Base-by-base conservation (phyloP, 2,797 vertebrate species). In the Tapirus indicus region DNA sequence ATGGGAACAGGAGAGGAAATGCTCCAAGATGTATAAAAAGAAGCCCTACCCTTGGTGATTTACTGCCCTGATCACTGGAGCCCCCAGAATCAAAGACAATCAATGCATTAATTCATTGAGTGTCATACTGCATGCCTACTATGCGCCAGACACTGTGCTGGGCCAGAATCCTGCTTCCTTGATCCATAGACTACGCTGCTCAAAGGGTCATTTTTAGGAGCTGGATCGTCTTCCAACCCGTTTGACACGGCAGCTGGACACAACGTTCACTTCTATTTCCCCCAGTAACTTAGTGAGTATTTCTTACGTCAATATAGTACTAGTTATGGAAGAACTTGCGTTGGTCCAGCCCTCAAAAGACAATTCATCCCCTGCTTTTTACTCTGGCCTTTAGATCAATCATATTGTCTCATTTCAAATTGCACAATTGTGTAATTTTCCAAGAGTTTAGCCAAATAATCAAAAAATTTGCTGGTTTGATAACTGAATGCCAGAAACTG, bases 401-500 rank as follows among this genome's bases (percentile, higher is more conserved):
- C 71, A 93, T 80, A 32, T 71, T 49, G 1, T 95, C 72, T 96
- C 69, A 80, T 49, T 96, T 91, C 60, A 96, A 95, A 95, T 84
- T 88, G n/a, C 69, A 95, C 72, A 75, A 29, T 25, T 92, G 23
- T 82, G 85, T 75, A 78, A 71, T 78, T 96, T 97, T 95, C 89
- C 89, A 98, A 88, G 49, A 88, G 91, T 85, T 89, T 25, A 91
- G 80, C 90, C 93, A 97, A 97, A 88, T 93, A 75, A 16, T 85
- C 4, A 66, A 78, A 83, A 58, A 80, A 75, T 78, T 38, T 80
- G n/a, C 49, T 77, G 23, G n/a, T 78, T 95, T 94, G 83, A 56
- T 92, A 87, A 74, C 77, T 92, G 79, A 94, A 88, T 84, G 20
- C 66, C 75, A 64, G 75, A 87, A 97, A 95, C 83, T 1, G 35